A percentile compares a stretch with the other conserved stretches of the same genome.
Conservation (phyloP, 1,140 invertebrate species). For the Callitettix versicolor region DNA sequence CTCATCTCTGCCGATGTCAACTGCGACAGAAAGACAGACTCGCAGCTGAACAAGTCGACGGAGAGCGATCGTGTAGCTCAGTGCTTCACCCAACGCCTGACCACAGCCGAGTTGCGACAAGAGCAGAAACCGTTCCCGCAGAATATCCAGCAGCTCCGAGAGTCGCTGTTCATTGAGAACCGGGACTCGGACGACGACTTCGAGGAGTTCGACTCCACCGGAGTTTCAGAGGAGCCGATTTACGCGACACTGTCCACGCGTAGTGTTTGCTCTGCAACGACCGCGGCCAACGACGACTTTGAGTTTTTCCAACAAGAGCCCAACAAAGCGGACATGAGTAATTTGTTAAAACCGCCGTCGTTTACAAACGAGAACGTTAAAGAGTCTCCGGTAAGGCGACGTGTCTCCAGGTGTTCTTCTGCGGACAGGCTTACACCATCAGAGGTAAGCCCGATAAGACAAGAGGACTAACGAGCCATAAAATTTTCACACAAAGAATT, state of each 20-base stretch:
- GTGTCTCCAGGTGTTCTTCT: slow-evolving; percentile 3
- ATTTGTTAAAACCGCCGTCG: not conserved
- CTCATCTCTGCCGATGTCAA: slow-evolving; percentile 5
- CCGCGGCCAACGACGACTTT: slow-evolving; percentile 53
- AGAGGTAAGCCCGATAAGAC: slow-evolving; percentile 15
- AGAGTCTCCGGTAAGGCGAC: not conserved
- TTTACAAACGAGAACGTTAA: not conserved
- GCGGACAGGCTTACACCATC: not conserved
- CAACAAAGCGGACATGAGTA: slow-evolving; percentile 25
- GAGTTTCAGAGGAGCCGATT: slow-evolving; percentile 32
- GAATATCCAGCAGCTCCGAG: slow-evolving; percentile 21
- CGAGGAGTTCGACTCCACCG: slow-evolving; percentile 29
- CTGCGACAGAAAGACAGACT: slow-evolving; percentile 4
- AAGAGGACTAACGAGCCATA: too few species aligned
- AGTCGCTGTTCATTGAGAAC: slow-evolving; percentile 18
- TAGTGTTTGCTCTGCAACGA: slow-evolving; percentile 48
- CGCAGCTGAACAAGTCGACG: not conserved
- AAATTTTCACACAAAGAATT: too few species aligned
- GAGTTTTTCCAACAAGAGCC: slow-evolving; percentile 39
- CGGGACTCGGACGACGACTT: slow-evolving; percentile 37
- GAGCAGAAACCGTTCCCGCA: slow-evolving; percentile 6
- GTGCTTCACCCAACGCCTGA: slow-evolving; percentile 11
- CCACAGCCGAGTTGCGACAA: slow-evolving; percentile 6
- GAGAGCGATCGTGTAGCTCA: slow-evolving; percentile 1
- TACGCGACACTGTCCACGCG: slow-evolving; percentile 43